Evolutionary conservation across 2,888 invertebrate genomes (phyloP).

Genomic region (Mimachlamys varia): DNA sequence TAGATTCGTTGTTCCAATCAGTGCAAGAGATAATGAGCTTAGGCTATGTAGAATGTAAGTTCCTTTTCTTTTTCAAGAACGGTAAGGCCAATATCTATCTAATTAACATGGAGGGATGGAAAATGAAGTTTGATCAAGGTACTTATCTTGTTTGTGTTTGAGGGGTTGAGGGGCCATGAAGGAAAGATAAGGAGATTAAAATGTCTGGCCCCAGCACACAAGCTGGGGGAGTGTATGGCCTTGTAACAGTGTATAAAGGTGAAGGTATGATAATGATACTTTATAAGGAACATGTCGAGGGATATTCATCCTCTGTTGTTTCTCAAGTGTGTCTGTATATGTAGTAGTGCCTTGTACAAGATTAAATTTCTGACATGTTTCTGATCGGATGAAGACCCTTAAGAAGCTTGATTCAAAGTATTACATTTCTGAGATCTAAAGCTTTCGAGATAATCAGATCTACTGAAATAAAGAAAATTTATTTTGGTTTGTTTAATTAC

Average conservation of each 20-base stretch:
- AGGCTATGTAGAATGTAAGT: not conserved
- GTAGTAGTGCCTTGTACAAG: too few species aligned
- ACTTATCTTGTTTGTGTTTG: not conserved
- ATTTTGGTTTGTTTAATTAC: too few species aligned
- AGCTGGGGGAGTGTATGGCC: not conserved
- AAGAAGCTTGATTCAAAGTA: too few species aligned
- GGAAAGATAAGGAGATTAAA: not conserved
- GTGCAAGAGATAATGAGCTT: not conserved
- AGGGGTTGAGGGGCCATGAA: not conserved
- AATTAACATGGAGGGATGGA: constrained; percentile 19
- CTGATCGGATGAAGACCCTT: too few species aligned
- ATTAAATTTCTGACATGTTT: too few species aligned
- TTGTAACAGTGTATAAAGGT: not conserved
- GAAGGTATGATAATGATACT: too few species aligned
- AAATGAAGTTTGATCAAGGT: not conserved
- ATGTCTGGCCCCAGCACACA: not conserved
- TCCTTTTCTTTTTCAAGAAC: not conserved
- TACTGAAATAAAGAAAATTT: too few species aligned
- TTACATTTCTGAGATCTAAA: too few species aligned
- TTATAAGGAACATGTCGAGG: too few species aligned
- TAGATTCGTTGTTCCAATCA: not conserved
- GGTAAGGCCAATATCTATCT: constrained; percentile 8
- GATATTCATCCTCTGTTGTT: too few species aligned
- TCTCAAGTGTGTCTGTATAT: too few species aligned
- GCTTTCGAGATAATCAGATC: too few species aligned